Base-by-base conservation (phyloP, 1,140 invertebrate species). In the Drosophila persimilis region DNA sequence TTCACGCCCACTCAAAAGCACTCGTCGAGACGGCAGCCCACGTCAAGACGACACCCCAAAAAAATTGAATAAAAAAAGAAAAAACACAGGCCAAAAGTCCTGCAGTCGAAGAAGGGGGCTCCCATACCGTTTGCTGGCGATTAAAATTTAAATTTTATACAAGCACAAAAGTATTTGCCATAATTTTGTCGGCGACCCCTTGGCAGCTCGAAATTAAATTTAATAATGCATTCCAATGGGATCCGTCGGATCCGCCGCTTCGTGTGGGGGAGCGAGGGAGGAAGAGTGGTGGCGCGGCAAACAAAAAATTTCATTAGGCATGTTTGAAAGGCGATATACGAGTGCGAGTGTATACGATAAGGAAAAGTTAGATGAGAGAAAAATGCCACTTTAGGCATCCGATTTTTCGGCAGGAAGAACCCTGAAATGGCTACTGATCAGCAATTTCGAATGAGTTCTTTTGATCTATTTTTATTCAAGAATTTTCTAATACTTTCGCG, bases 131-230 rank as follows among this genome's bases (percentile, higher is more conserved):
- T 39, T 44, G 44, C 69, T 44, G 52, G 61, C 73, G 58, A 80
- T 85, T 81, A 85, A 85, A 86, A 85, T 77, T 80, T 85, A 85
- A 85, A 85, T 86, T 80, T 80, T 58, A 80, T 80, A 80, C 52
- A 41, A 69, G 13, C n/a, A 1, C 15, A 20, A 48, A 60, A 78
- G 73, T 75, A 75, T 84, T 83, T 83, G 62, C 80, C 80, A 83
- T 83, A 84, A 83, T 83, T 84, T 80, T 66, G 51, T 70, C 50
- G 48, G 56, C 58, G 7, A 24, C 41, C n/a, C 35, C 26, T 5
- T 22, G 46, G 53, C 51, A 51, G 67, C 64, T 69, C 51, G 58
- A 81, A 81, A 85, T 86, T 75, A 85, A 85, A 86, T 85, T 85
- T 85, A 85, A 85, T 85, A 85, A 85, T 85, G 77, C 83, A 85